Evolutionary conservation across 2,797 vertebrate genomes (phyloP), one percentile per base, ranked within the genome.

Genomic region (Propithecus deckenii): DNA sequence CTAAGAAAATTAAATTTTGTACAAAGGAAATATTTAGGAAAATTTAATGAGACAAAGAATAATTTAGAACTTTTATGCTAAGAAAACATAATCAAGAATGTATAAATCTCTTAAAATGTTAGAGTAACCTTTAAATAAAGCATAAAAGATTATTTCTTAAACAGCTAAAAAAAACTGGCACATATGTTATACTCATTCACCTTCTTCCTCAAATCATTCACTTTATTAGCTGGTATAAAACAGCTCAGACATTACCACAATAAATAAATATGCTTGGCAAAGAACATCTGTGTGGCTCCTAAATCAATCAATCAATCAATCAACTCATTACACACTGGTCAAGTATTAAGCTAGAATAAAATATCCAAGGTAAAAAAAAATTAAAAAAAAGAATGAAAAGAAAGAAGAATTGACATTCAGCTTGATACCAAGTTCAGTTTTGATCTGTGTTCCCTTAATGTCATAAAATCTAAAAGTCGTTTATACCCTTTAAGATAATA

Each of bases 221-320:
- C 96, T 98, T 98, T 98, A 98, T 98, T 98, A 98, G 97, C 90
- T 98, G 97, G 98, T 98, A 98, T 91, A 97, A 98, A 97, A 95
- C 94, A 97, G 96, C 95, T 98, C 97, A 98, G 98, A 98, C 98
- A 98, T 98, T 98, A 98, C 98, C 96, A 98, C 8, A 96, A 97
- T 98, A 98, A 98, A 98, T 98, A 98, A 98, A 98, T 98, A 99
- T 98, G 98, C 97, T 98, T 97, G 97, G 98, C 97, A 87, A 72
- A 83, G 96, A 98, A 98, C 96, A 98, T 96, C 78, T 93, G 80
- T 72, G 95, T 43, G 92, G 86, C 50, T 98, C 97, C 98, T 98
- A 97, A 97, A 97, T 98, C 89, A 98, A 97, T 97, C 97, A 94
- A 98, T 97, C 96, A 87, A 96, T 94, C 93, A 98, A 97, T 96